Conservation (phyloP, 1,140 invertebrate genomes). For the Dreissena rostriformis region DNA sequence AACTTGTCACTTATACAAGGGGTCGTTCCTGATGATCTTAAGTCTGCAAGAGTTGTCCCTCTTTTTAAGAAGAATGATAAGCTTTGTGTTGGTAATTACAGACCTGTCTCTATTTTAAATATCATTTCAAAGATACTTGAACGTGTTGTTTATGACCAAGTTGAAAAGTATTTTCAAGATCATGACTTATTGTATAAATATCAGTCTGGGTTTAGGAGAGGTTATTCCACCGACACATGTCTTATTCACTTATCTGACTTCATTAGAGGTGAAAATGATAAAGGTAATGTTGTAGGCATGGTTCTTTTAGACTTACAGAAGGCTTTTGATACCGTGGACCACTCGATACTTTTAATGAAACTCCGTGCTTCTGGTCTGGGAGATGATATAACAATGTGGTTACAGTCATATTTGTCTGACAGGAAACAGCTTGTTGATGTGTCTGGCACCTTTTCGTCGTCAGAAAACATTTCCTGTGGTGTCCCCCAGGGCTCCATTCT, state of each 20-base stretch:
- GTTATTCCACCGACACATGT: constrained; percentile 44
- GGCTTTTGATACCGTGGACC: constrained; percentile 59
- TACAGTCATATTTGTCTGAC: constrained; percentile 12
- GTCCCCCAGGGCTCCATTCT: constrained; percentile 43
- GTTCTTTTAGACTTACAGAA: constrained; percentile 56
- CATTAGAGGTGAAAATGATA: constrained; percentile 26
- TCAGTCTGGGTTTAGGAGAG: constrained; percentile 37
- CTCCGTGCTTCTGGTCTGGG: constrained; percentile 33
- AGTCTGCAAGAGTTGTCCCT: constrained; percentile 21
- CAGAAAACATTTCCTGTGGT: constrained; percentile 6
- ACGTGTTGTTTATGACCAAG: constrained; percentile 4
- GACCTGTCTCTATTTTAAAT: constrained; percentile 42
- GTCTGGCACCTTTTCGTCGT: neutral
- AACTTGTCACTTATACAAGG: constrained; percentile 30
- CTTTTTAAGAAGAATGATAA: constrained; percentile 26
- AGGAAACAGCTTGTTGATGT: constrained; percentile 20
- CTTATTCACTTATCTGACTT: constrained; percentile 38
- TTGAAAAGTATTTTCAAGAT: neutral
- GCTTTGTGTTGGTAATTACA: constrained; percentile 35
- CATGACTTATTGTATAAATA: neutral
- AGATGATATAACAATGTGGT: neutral
- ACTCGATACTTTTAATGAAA: constrained; percentile 49
- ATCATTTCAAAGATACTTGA: constrained; percentile 42
- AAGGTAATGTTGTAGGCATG: constrained; percentile 41
- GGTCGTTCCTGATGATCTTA: neutral